Percentiles rank a stretch among this genome's conserved stretches.
phyloP scores from a whole-genome alignment of 2,113 vertebrate species.

The Gymnocephalus cernua region DNA sequence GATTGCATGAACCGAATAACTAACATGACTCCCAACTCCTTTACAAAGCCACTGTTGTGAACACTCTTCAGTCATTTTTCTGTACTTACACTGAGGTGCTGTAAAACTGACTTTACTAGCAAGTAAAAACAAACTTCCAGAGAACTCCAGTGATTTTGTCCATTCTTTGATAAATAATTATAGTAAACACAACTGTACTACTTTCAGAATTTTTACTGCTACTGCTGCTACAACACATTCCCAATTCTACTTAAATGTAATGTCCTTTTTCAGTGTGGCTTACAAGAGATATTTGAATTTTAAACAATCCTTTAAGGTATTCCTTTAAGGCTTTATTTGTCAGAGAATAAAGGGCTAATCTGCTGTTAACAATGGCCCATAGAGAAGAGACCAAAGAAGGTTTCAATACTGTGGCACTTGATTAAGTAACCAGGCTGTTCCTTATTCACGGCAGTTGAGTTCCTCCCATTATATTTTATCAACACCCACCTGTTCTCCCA shows the following conservation, averaged over 20 bases:
- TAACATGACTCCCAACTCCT: too few relatives aligned
- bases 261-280: background rate
- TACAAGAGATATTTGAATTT: background rate
- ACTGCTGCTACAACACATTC: background rate
- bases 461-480: background rate
- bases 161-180: too few relatives aligned
- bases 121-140: too few relatives aligned
- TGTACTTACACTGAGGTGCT: too few relatives aligned
- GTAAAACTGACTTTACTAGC: too few relatives aligned
- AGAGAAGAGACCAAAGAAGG: background rate
- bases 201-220: background rate
- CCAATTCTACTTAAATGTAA: background rate
- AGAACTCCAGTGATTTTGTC: too few relatives aligned
- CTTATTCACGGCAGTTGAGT: background rate
- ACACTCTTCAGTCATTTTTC: too few relatives aligned
- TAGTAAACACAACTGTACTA: background rate
- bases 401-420: background rate
- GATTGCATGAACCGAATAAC: too few relatives aligned
- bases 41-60: too few relatives aligned
- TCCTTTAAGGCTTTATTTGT: background rate
- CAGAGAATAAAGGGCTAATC: background rate
- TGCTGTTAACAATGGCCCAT: background rate
- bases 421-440: background rate
- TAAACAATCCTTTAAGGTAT: background rate
- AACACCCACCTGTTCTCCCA: conserved; percentile 71